phyloP scores from a whole-genome alignment of 1,140 invertebrate genomes.

The Conus betulinus region DNA sequence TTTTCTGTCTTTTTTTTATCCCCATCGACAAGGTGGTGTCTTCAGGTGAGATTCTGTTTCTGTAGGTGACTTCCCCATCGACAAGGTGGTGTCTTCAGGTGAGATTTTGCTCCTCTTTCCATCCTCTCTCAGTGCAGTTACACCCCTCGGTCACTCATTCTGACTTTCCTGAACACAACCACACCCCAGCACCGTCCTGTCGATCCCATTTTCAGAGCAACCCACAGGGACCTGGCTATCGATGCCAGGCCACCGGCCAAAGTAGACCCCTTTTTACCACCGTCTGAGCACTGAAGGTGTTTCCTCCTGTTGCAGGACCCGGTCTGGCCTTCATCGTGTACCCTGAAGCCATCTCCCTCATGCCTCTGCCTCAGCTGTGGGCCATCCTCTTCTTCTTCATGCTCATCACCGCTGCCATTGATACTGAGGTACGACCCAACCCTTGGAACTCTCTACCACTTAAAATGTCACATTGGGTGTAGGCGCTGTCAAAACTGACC shows the following conservation, averaged over 20 bases:
- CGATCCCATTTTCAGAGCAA: too few species aligned
- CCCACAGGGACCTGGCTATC: too few species aligned
- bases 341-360: slow-evolving; percentile 87
- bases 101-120: neutral
- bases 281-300: neutral
- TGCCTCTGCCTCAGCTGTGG: slow-evolving; percentile 89
- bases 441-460: neutral
- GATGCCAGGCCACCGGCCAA: too few species aligned
- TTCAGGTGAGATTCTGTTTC: neutral
- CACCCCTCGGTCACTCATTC: too few species aligned
- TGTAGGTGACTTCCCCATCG: slow-evolving; percentile 1
- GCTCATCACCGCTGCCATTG: neutral
- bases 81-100: slow-evolving; percentile 31
- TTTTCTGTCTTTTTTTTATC: neutral
- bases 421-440: neutral
- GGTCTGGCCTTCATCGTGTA: slow-evolving; percentile 91
- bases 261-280: too few species aligned
- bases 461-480: too few species aligned
- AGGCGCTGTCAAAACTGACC: too few species aligned
- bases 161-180: too few species aligned
- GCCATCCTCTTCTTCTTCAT: slow-evolving; percentile 88
- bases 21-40: neutral
- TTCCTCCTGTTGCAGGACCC: slow-evolving; percentile 79
- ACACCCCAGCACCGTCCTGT: too few species aligned
- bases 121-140: too few species aligned